These are phyloP conservation scores for Dasysyrphus albostriatus DNA, from an alignment of 2,888 invertebrate genomes.

Conservation along the genomic window DNA sequence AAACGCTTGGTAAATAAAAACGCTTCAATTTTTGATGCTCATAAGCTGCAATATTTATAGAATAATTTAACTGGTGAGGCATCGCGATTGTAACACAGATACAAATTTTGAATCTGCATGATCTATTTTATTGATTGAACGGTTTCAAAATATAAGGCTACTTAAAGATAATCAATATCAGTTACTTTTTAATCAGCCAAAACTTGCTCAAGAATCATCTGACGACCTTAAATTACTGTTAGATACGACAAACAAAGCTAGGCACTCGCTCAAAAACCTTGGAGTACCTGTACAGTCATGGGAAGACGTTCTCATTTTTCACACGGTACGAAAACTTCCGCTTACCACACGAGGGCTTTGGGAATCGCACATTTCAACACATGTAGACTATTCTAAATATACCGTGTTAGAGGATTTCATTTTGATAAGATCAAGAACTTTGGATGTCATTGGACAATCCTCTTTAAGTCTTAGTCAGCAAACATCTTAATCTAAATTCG, in stretches of 20 bases:
- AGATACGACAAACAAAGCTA: constrained; percentile 22
- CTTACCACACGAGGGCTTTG: constrained; percentile 11
- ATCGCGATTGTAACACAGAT: constrained; percentile 22
- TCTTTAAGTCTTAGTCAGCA: neutral
- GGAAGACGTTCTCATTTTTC: constrained; percentile 47
- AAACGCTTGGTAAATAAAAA: constrained; percentile 32
- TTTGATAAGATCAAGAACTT: constrained; percentile 28
- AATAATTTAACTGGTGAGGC: neutral
- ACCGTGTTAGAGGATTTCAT: constrained; percentile 26
- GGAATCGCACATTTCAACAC: constrained; percentile 22
- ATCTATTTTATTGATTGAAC: constrained; percentile 19
- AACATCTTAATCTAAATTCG: no score
- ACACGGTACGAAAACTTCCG: constrained; percentile 28
- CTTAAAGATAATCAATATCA: constrained; percentile 32
- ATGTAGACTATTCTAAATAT: constrained; percentile 29
- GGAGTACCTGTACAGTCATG: constrained; percentile 34
- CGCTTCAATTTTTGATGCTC: constrained; percentile 28
- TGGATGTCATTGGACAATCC: constrained; percentile 26
- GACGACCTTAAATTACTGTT: constrained; percentile 8
- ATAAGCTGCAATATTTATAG: constrained; percentile 30
- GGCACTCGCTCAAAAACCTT: constrained; percentile 26
- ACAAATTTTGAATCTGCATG: constrained; percentile 46
- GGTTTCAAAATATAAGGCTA: constrained; percentile 34
- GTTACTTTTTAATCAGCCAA: neutral
- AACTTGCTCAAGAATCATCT: constrained; percentile 3